These are phyloP conservation scores for Podocnemis expansa DNA, from an alignment of 2,113 vertebrate species.

Conservation along the genomic window DNA sequence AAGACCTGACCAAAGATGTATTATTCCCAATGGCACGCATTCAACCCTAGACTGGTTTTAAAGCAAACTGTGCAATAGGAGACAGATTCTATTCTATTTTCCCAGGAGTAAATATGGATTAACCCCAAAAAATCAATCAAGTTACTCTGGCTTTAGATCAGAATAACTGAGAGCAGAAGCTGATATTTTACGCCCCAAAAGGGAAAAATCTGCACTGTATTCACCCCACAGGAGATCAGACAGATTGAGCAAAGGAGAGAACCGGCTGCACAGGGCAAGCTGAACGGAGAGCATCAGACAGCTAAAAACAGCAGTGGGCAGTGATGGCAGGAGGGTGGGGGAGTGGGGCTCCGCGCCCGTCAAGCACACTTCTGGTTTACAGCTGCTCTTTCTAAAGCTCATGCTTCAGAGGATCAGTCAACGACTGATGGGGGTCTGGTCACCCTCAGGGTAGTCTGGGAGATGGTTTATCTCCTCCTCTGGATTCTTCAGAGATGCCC, in stretches of 20 bases:
- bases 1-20: background rate
- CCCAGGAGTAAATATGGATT: rapidly evolving
- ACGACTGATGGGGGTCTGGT: background rate
- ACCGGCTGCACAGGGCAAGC: background rate
- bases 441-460: background rate
- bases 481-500: too few species aligned
- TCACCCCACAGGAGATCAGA: background rate
- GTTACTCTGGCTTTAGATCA: background rate
- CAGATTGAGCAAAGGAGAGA: background rate
- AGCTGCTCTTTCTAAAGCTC: background rate
- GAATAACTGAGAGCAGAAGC: background rate
- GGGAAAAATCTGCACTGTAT: background rate
- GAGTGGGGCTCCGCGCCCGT: too few species aligned
- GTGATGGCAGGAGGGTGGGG: background rate
- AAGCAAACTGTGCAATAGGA: rapidly evolving
- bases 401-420: background rate
- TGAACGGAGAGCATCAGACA: background rate
- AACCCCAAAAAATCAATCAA: background rate
- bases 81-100: background rate
- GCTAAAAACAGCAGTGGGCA: background rate
- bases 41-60: background rate
- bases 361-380: background rate
- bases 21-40: background rate
- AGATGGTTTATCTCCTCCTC: background rate
- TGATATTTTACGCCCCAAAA: rapidly evolving